Base-by-base conservation (phyloP, 2,888 invertebrate species). In the Eupithecia subumbrata region DNA sequence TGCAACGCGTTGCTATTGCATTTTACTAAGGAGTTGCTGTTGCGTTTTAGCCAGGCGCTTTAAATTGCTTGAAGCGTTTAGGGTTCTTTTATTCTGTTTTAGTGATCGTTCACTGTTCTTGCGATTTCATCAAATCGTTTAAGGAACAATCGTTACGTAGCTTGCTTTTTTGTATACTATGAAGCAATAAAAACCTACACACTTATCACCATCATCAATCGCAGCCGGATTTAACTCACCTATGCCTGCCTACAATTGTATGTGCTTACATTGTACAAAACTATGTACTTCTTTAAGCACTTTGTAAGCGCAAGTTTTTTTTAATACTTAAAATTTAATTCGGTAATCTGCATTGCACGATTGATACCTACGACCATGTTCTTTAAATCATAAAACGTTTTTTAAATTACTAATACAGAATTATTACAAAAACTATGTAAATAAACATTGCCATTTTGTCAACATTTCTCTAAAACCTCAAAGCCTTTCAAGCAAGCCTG, bases 11-110 rank as follows among this genome's bases (percentile, higher is more conserved):
- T 83, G 84, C 83, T 79, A 76, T 82, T 78, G 78, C 77, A 73
- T 77, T 82, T 81, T 74, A 77, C 74, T 74, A 75, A 71, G 71
- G 64, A 75, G 78, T 81, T 78, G 76, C 75, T 75, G 78, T 80
- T 77, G 76, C 75, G 73, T 76, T 81, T 81, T 76, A 78, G 71
- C 67, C 69, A 82, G 84, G 83, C 84, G 80, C 72, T 72, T 71
- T 18, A 63, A 75, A 78, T 75, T 67, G 68, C 72, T 71, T 45
- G 71, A 76, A 56, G 74, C 64, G 71, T 68, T 73, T 75, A 66
- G 71, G 48, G 68, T 25, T 67, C n/a, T 72, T 70, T 34, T 30
- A 18, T 71, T 48, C 30, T 56, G 48, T 69, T 63, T 72, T 71
- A 60, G 48, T 40, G 63, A 43, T 72, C 34, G 16, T 34, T 64